Percentiles rank a stretch among this genome's conserved stretches.
These are phyloP conservation scores for Ornithoptera priamus DNA, from an alignment of 2,888 invertebrate species.

Conservation along the genomic window DNA sequence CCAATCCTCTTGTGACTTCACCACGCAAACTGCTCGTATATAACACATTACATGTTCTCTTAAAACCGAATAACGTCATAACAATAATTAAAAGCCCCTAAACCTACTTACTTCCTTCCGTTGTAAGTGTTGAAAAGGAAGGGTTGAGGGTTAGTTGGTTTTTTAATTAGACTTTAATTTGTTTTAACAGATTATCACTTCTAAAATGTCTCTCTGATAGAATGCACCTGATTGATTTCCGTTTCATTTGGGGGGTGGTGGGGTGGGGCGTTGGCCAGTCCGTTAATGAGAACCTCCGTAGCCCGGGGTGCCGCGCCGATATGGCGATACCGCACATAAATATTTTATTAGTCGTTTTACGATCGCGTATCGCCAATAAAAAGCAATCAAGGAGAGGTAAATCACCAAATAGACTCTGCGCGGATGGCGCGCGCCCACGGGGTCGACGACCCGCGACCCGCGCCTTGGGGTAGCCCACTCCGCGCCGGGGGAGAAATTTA, in stretches of 20 bases:
- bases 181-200: slow-evolving; percentile 7
- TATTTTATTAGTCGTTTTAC: slow-evolving; percentile 24
- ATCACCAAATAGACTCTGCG: slow-evolving; percentile 21
- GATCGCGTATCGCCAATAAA: slow-evolving; percentile 25
- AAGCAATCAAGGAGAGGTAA: slow-evolving; percentile 25
- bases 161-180: slow-evolving; percentile 3
- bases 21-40: no score
- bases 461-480: background rate
- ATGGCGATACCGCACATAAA: slow-evolving; percentile 19
- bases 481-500: no score
- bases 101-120: no score
- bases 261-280: background rate
- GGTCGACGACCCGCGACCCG: slow-evolving; percentile 5
- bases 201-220: no score
- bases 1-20: no score
- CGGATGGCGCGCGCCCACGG: slow-evolving; percentile 7
- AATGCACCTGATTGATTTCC: no score
- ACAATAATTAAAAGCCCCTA: no score
- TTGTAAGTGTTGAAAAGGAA: no score
- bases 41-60: no score
- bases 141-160: background rate
- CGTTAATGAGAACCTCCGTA: no score
- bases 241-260: background rate
- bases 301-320: background rate
- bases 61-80: no score